Evolutionary conservation across 2,113 vertebrate genomes (phyloP), one percentile per base, ranked within the genome.

Genomic region (Phalacrocorax aristotelis): DNA sequence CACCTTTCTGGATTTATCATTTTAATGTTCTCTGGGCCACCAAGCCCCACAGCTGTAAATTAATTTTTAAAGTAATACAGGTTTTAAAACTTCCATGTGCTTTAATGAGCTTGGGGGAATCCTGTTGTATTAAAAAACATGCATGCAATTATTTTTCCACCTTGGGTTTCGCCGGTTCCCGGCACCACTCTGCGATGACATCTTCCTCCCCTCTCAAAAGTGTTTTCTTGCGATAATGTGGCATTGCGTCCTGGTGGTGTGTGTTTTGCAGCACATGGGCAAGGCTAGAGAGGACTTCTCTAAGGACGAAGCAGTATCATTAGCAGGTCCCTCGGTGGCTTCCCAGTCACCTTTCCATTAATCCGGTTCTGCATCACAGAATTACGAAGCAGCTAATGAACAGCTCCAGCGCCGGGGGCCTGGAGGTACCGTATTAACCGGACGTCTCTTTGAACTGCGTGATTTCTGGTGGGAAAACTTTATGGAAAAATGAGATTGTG

Each of bases 11-110:
- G 95, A 97, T 97, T 97, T 97, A 98, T 97, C 95, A 90, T 95
- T 98, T 98, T 97, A 98, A 96, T 97, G 97, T 98, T 97, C 97
- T 97, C 95, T 97, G 96, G 97, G 96, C 95, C 96, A 96, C 87
- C 87, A 86, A 97, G 96, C 96, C 97, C 97, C 97, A 97, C 93
- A 97, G 97, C 96, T 95, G 94, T 98, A 97, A 98, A 98, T 97
- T 97, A 98, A 96, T 98, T 97, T 98, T 98, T 97, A 96, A 98
- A 98, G 95, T 97, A 97, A 96, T 97, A 96, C 96, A 97, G 96
- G 93, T 96, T 97, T 97, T 96, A 96, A 97, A 98, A 97, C 96
- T 97, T 96, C 96, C 93, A 98, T 98, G 96, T 97, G 96, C 94
- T 97, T 98, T 97, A 98, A 98, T 97, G 97, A 97, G 96, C 97